Percentiles rank a stretch among this genome's conserved stretches.
Evolutionary conservation across 1,140 invertebrate genomes (phyloP).

Genomic region (Drosophila bocki): DNA sequence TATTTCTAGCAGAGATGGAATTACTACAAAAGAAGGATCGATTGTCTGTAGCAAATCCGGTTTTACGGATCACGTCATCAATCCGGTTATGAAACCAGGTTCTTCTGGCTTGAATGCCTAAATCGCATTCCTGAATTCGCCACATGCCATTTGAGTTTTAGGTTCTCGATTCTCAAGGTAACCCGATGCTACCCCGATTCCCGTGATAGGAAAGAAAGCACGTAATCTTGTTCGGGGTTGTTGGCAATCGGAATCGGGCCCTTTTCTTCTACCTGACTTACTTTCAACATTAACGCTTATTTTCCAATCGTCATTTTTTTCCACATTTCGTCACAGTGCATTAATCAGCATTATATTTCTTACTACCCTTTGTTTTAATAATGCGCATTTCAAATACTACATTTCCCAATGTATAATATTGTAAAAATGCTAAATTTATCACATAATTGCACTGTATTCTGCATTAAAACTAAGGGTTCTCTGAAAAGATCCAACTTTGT

Average conservation of each 20-base stretch:
- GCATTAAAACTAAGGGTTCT: no score
- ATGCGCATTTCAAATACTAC: slow-evolving; percentile 25
- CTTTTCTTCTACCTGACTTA: slow-evolving; percentile 47
- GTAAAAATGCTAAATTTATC: neutral
- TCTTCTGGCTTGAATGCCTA: slow-evolving; percentile 25
- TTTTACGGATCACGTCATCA: slow-evolving; percentile 16
- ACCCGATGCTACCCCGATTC: slow-evolving; percentile 24
- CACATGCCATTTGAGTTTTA: slow-evolving; percentile 35
- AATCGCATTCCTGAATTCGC: slow-evolving; percentile 44
- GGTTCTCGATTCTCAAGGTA: slow-evolving; percentile 48
- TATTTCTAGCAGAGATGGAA: neutral
- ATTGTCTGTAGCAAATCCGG: slow-evolving; percentile 3
- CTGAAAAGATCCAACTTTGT: no score
- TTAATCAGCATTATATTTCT: slow-evolving; percentile 62
- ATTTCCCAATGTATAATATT: slow-evolving; percentile 10
- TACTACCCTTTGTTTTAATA: slow-evolving; percentile 19
- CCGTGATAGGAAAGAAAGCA: slow-evolving; percentile 30
- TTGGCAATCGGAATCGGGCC: slow-evolving; percentile 26
- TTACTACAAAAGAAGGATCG: slow-evolving; percentile 26
- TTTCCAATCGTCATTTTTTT: slow-evolving; percentile 13
- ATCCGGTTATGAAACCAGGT: slow-evolving; percentile 22
- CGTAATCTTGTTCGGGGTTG: slow-evolving; percentile 52
- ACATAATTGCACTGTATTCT: neutral
- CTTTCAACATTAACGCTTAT: slow-evolving; percentile 50
- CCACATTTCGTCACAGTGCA: slow-evolving; percentile 65